Percentiles rank a stretch among this genome's conserved stretches.
phyloP scores from a whole-genome alignment of 30 jellyfish, hydroid and myxozoan species.

The Clytia hemisphaerica region DNA sequence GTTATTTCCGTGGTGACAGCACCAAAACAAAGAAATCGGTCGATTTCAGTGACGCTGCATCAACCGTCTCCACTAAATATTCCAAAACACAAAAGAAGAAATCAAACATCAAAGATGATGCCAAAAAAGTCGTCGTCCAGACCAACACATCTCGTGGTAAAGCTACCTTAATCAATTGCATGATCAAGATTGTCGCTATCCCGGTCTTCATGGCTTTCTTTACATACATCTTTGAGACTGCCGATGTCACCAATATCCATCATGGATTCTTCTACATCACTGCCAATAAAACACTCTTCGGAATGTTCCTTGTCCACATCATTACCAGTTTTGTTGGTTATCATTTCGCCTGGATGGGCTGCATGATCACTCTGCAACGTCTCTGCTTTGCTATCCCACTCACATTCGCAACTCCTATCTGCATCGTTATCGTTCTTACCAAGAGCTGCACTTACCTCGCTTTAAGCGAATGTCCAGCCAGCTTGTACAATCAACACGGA shows the following conservation, averaged over 20 bases:
- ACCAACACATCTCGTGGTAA: conserved; percentile 86
- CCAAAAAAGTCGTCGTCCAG: conserved; percentile 59
- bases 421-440: conserved; percentile 46
- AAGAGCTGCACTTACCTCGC: conserved; percentile 45
- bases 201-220: conserved; percentile 65
- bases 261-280: conserved; percentile 38
- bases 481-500: conserved; percentile 23
- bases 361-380: conserved; percentile 82
- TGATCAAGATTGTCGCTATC: conserved; percentile 48
- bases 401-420: conserved; percentile 71
- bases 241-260: conserved; percentile 31
- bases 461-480: conserved; percentile 53
- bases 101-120: conserved; percentile 42
- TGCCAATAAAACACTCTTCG: conserved; percentile 36
- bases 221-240: conserved; percentile 70
- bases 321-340: conserved; percentile 72
- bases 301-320: conserved; percentile 67
- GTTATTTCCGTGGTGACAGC: conserved; percentile 26
- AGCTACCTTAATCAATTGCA: conserved; percentile 63
- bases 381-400: conserved; percentile 85
- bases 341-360: conserved; percentile 85
- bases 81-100: conserved; percentile 27
- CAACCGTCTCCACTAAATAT: neutral
- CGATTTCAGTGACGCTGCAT: neutral
- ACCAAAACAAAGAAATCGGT: neutral